phyloP scores from a whole-genome alignment of 2,888 invertebrate species.

The Epirrita christyi region DNA sequence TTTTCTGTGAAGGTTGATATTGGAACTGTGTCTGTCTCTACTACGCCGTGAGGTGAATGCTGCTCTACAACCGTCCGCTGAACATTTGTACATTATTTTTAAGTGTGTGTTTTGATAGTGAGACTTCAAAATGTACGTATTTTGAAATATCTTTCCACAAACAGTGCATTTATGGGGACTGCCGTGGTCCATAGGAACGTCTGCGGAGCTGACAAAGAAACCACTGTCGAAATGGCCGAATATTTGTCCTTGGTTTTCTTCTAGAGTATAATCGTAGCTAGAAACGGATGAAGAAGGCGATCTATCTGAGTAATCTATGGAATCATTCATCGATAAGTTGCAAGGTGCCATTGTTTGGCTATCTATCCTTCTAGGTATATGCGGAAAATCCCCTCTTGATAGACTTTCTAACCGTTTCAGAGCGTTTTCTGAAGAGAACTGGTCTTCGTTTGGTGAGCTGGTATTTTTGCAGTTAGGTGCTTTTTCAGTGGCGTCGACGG shows the following conservation, averaged over 20 bases:
- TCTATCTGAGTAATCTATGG: slow-evolving; percentile 78
- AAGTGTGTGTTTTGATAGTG: slow-evolving; percentile 98
- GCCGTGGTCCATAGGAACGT: slow-evolving; percentile 96
- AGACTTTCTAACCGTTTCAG: slow-evolving; percentile 91
- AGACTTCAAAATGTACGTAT: slow-evolving; percentile 96
- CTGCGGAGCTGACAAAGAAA: slow-evolving; percentile 88
- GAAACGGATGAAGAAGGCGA: slow-evolving; percentile 86
- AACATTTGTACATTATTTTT: slow-evolving; percentile 97
- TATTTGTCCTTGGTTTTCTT: slow-evolving; percentile 86
- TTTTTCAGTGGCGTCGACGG: slow-evolving; percentile 62
- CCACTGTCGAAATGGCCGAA: slow-evolving; percentile 90
- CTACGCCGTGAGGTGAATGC: slow-evolving; percentile 97
- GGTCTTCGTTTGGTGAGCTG: slow-evolving; percentile 49
- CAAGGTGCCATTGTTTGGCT: slow-evolving; percentile 60
- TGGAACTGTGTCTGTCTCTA: slow-evolving; percentile 96
- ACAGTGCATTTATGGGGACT: slow-evolving; percentile 96
- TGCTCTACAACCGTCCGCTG: slow-evolving; percentile 97
- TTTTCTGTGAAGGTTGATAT: slow-evolving; percentile 95
- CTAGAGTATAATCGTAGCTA: slow-evolving; percentile 83
- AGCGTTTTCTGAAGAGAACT: slow-evolving; percentile 86
- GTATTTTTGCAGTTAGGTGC: slow-evolving; percentile 43
- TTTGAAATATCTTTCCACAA: slow-evolving; percentile 97
- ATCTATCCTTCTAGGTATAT: slow-evolving; percentile 62
- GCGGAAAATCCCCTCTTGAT: slow-evolving; percentile 91
- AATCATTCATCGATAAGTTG: slow-evolving; percentile 70